Conservation (phyloP, 2,888 invertebrate genomes). For the Clivina fossor region DNA sequence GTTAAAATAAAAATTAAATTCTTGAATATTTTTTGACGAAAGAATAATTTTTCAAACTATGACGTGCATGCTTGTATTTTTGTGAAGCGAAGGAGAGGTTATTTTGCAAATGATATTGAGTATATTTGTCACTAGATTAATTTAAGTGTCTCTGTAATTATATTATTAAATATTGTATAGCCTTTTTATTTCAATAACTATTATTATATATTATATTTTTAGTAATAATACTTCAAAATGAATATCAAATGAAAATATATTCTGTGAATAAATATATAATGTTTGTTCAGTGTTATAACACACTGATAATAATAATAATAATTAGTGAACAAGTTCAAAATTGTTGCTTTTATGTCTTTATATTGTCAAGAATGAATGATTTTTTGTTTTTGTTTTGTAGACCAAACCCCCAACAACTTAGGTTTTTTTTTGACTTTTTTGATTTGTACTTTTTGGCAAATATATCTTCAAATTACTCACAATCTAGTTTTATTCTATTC, state of each 20-base stretch:
- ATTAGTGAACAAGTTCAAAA: slow-evolving; percentile 17
- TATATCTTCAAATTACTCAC: slow-evolving; percentile 21
- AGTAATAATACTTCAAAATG: slow-evolving; percentile 23
- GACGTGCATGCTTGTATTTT: slow-evolving; percentile 19
- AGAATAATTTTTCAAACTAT: slow-evolving; percentile 24
- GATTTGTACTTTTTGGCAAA: slow-evolving; percentile 23
- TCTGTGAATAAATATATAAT: slow-evolving; percentile 28
- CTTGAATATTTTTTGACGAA: slow-evolving; percentile 26
- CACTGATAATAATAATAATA: slow-evolving; percentile 13
- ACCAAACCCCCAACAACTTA: too few relatives aligned
- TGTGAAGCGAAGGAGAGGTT: slow-evolving; percentile 17
- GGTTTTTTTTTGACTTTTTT: too few relatives aligned
- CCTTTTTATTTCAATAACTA: slow-evolving; percentile 20
- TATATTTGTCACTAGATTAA: slow-evolving; percentile 23
- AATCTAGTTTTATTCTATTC: too few relatives aligned
- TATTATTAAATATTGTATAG: slow-evolving; percentile 18
- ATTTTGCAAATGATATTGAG: slow-evolving; percentile 18
- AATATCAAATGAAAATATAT: slow-evolving; percentile 26
- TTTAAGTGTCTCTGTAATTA: slow-evolving; percentile 28
- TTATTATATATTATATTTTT: background rate
- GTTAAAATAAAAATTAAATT: slow-evolving; percentile 21
- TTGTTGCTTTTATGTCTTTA: slow-evolving; percentile 23
- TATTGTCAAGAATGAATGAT: slow-evolving; percentile 17
- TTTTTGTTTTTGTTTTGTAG: too few relatives aligned
- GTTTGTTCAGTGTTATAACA: slow-evolving; percentile 21